phyloP scores from a whole-genome alignment of 23 tunicate species.

The Aplidium turbinatum region DNA sequence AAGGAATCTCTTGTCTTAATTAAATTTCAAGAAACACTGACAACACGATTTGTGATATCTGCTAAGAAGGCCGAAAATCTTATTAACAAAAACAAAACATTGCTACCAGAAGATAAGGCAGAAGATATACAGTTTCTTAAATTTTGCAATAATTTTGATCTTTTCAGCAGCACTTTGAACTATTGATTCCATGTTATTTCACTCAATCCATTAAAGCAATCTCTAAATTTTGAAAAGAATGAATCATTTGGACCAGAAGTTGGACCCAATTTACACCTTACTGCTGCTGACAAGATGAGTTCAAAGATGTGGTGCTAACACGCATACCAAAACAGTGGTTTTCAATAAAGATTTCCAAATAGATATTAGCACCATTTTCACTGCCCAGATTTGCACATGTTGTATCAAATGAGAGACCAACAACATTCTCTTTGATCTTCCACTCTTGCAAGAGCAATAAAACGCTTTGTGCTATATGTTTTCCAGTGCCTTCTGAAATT shows the following conservation, averaged over 20 bases:
- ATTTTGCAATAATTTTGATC: conserved; percentile 4
- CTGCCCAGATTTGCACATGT: conserved; percentile 21
- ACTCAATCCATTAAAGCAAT: conserved; percentile 19
- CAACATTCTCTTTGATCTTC: conserved; percentile 10
- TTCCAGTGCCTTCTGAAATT: conserved; percentile 23
- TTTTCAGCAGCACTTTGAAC: conserved; percentile 22
- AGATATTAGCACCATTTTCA: conserved; percentile 10
- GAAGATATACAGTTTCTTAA: too few relatives aligned
- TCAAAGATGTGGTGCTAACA: conserved; percentile 22
- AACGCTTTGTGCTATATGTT: conserved; percentile 26
- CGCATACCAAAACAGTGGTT: conserved; percentile 27
- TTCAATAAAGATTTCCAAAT: conserved; percentile 18
- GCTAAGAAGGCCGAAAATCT: too few relatives aligned
- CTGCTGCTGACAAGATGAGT: conserved; percentile 24
- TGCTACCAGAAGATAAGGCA: too few relatives aligned
- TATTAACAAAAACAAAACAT: too few relatives aligned
- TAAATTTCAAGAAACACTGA: too few relatives aligned
- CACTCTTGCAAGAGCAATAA: conserved; percentile 16
- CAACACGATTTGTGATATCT: too few relatives aligned
- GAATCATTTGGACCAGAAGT: conserved; percentile 28
- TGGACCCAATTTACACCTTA: conserved; percentile 24
- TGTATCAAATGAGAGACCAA: conserved; percentile 18
- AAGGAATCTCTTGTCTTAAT: too few relatives aligned
- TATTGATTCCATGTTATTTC: conserved; percentile 20
- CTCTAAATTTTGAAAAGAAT: conserved; percentile 5